phyloP scores from a whole-genome alignment of 2,888 invertebrate species.

The Hyposoter dolosus region DNA sequence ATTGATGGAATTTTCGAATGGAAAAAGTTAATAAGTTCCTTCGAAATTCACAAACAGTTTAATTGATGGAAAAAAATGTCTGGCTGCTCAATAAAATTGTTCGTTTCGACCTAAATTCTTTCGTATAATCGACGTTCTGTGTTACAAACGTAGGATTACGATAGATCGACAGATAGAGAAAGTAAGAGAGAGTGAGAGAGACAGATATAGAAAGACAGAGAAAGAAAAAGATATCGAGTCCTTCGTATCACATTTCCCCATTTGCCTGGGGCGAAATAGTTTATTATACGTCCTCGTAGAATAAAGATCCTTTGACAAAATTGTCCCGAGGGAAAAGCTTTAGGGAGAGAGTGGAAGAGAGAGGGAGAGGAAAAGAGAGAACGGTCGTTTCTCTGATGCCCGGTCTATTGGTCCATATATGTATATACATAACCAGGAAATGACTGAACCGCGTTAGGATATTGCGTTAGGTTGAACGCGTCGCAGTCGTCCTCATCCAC shows the following conservation, averaged over 20 bases:
- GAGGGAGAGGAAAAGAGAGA: slow-evolving; percentile 15
- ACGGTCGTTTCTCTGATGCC: slow-evolving; percentile 47
- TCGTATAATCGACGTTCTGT: slow-evolving; percentile 3
- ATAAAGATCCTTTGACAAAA: slow-evolving; percentile 85
- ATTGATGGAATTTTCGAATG: not conserved
- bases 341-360: slow-evolving; percentile 73
- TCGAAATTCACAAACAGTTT: not conserved
- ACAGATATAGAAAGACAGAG: slow-evolving; percentile 29
- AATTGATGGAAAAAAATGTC: not conserved
- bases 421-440: slow-evolving; percentile 80
- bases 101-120: slow-evolving; percentile 36
- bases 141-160: slow-evolving; percentile 36
- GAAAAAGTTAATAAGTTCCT: not conserved
- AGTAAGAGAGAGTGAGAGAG: slow-evolving; percentile 22
- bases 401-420: slow-evolving; percentile 43
- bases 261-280: slow-evolving; percentile 79
- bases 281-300: slow-evolving; percentile 83
- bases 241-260: slow-evolving; percentile 81
- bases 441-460: slow-evolving; percentile 84
- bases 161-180: slow-evolving; percentile 16
- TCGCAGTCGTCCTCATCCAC: slow-evolving; percentile 62
- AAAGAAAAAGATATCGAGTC: slow-evolving; percentile 61
- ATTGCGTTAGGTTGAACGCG: slow-evolving; percentile 81
- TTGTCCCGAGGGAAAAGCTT: slow-evolving; percentile 83
- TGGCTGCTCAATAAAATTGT: not conserved